phyloP scores from a whole-genome alignment of 2,113 vertebrate genomes.

The Noctilio leporinus region DNA sequence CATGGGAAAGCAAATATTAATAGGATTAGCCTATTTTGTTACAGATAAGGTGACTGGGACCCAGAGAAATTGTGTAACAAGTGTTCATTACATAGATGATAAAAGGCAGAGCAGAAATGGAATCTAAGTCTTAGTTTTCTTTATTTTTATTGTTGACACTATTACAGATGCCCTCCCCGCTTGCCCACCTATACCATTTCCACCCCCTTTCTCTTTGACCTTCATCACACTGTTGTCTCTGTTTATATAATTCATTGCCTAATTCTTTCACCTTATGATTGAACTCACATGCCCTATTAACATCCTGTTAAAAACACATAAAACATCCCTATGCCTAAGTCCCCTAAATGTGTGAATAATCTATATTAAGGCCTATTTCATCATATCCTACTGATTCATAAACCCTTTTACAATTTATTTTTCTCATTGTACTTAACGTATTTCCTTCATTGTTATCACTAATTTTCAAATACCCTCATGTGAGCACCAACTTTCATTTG shows the following conservation, averaged over 20 bases:
- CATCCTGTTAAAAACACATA: neutral
- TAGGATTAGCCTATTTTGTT: neutral
- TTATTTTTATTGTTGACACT: too few relatives aligned
- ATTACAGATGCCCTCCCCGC: too few relatives aligned
- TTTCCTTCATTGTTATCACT: neutral
- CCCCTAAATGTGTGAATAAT: neutral
- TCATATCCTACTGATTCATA: neutral
- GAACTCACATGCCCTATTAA: neutral
- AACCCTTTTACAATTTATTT: neutral
- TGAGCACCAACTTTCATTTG: neutral
- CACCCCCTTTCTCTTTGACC: too few relatives aligned
- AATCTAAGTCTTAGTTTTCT: neutral
- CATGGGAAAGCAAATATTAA: neutral
- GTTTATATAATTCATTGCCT: too few relatives aligned
- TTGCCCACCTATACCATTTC: too few relatives aligned
- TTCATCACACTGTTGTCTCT: too few relatives aligned
- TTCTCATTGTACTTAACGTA: neutral
- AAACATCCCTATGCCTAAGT: neutral
- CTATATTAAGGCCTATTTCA: neutral
- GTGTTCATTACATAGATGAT: neutral
- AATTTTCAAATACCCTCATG: neutral
- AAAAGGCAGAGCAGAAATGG: neutral
- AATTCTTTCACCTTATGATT: neutral
- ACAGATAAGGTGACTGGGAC: neutral
- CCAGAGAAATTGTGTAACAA: neutral